Evolutionary conservation across 2,797 vertebrate genomes (phyloP).

Genomic region (Linurgus olivaceus): DNA sequence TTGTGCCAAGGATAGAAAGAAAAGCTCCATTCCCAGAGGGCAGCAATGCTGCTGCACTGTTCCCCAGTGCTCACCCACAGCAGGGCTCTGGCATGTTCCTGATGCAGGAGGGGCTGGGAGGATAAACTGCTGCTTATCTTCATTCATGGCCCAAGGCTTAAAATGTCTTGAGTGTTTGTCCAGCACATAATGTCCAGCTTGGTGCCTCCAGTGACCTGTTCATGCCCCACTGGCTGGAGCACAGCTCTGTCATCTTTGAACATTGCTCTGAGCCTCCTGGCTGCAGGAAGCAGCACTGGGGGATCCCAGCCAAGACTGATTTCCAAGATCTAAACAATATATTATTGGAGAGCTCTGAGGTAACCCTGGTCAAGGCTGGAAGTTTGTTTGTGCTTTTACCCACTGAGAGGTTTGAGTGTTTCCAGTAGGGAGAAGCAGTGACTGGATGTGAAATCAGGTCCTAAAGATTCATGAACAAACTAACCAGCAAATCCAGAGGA

Average conservation of each 20-base stretch:
- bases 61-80: background rate
- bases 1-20: background rate
- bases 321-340: background rate
- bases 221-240: background rate
- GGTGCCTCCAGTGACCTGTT: background rate
- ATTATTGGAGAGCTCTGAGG: background rate
- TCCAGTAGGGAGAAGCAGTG: background rate
- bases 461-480: background rate
- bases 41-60: background rate
- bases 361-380: background rate
- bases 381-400: background rate
- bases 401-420: background rate
- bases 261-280: background rate
- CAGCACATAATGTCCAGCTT: background rate
- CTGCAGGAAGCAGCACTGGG: background rate
- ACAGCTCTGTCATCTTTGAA: background rate
- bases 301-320: background rate
- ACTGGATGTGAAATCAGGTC: background rate
- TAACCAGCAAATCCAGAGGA: background rate
- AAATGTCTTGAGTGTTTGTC: background rate
- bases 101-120: background rate
- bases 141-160: background rate
- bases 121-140: background rate
- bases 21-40: background rate
- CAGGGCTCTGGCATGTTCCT: background rate